These are phyloP conservation scores for Medauroidea extradentata DNA, from an alignment of 1,140 invertebrate species.

Conservation along the genomic window DNA sequence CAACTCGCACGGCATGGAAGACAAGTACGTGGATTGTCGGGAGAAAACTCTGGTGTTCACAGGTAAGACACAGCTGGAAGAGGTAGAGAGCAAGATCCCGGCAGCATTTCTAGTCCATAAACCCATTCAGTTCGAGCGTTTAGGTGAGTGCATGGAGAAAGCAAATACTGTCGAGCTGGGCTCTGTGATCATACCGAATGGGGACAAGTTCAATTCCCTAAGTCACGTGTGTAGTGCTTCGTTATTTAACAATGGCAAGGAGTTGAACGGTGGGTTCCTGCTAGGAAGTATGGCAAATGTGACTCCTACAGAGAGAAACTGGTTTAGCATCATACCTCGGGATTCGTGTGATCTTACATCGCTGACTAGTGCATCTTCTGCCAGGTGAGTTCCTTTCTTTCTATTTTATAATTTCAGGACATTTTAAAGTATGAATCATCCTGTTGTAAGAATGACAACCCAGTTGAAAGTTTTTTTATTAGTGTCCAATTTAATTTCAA, in stretches of 20 bases:
- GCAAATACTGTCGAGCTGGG: slow-evolving; percentile 7
- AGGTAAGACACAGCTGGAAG: background rate
- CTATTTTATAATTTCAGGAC: too few relatives aligned
- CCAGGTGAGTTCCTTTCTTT: background rate
- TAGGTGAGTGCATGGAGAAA: slow-evolving; percentile 24
- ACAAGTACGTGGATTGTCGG: slow-evolving; percentile 14
- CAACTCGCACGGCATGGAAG: slow-evolving; percentile 11
- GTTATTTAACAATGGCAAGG: slow-evolving; percentile 44
- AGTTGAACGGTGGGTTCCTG: slow-evolving; percentile 43
- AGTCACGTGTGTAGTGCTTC: slow-evolving; percentile 21
- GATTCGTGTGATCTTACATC: slow-evolving; percentile 55
- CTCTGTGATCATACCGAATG: slow-evolving; percentile 17
- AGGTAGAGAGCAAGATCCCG: slow-evolving; percentile 1
- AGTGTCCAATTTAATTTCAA: too few relatives aligned
- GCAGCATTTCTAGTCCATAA: slow-evolving; percentile 6
- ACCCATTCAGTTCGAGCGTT: slow-evolving; percentile 21
- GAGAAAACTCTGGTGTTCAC: background rate
- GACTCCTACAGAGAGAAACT: slow-evolving; percentile 41
- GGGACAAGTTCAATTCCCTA: slow-evolving; percentile 21
- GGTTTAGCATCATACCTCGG: slow-evolving; percentile 59
- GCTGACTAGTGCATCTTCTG: slow-evolving; percentile 24
- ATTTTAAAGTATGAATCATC: too few relatives aligned
- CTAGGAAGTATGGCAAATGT: slow-evolving; percentile 13
- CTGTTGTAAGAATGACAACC: too few relatives aligned
- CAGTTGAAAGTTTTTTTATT: too few relatives aligned